phyloP scores from a whole-genome alignment of 2,888 invertebrate genomes.

The Rhingia campestris region DNA sequence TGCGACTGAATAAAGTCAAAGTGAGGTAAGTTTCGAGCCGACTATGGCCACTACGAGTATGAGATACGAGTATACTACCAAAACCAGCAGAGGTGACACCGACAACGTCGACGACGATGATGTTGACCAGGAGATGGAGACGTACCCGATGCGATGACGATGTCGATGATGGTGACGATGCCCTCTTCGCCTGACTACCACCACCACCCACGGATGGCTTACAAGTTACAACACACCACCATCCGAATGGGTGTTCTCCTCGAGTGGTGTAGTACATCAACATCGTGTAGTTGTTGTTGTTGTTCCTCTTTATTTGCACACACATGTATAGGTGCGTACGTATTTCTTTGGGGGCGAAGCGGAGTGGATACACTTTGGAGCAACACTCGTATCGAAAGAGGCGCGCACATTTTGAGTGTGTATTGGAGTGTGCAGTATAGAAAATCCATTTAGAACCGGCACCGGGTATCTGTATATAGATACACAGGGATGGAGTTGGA shows the following conservation, averaged over 20 bases:
- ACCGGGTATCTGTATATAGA: conserved; percentile 28
- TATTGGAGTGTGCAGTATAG: conserved; percentile 40
- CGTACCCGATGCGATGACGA: conserved; percentile 11
- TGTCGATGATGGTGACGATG: conserved; percentile 10
- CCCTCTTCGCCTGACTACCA: conserved; percentile 29
- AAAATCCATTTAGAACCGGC: conserved; percentile 69
- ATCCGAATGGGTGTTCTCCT: conserved; percentile 24
- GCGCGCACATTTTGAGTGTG: conserved; percentile 21
- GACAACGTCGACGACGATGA: conserved; percentile 2
- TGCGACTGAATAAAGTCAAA: conserved; percentile 71
- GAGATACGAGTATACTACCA: not conserved
- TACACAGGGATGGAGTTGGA: conserved; percentile 63
- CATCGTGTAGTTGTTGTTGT: conserved; percentile 13
- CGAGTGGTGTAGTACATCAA: not conserved
- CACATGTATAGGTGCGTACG: conserved; percentile 46
- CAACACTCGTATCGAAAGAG: not conserved
- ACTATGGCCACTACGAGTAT: conserved; percentile 15
- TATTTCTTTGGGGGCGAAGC: not conserved
- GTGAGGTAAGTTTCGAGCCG: conserved; percentile 67
- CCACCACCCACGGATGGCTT: conserved; percentile 20
- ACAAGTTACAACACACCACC: conserved; percentile 10
- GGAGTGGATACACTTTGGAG: not conserved
- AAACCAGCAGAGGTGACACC: conserved; percentile 2
- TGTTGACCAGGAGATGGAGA: conserved; percentile 8
- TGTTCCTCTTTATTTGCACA: conserved; percentile 54